Conservation (phyloP, 2,113 vertebrate species). For the Vanacampus margaritifer region DNA sequence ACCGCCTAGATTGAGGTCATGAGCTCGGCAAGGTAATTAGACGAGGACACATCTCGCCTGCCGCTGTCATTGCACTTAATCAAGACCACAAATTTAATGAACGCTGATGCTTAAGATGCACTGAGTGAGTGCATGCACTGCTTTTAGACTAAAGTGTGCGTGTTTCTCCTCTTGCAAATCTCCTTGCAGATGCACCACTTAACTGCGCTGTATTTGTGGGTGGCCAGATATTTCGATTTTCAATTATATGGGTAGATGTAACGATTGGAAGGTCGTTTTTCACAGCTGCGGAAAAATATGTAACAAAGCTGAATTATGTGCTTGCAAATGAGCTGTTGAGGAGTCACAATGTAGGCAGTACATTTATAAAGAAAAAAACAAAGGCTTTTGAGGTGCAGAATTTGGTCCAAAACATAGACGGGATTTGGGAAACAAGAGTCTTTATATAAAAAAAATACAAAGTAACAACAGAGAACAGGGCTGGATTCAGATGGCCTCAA, state of each 20-base stretch:
- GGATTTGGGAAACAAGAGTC: too few species aligned
- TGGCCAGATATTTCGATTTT: constrained; percentile 3
- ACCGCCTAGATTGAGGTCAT: constrained; percentile 32
- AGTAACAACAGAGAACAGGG: too few species aligned
- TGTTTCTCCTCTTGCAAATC: constrained; percentile 3
- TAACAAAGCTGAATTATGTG: constrained; percentile 2
- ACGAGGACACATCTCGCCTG: constrained; percentile 9
- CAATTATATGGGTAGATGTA: constrained; percentile 21
- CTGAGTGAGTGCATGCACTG: neutral
- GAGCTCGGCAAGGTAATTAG: constrained; percentile 36
- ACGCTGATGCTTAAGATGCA: constrained; percentile 8
- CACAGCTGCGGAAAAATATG: neutral
- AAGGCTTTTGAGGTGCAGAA: neutral
- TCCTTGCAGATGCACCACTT: neutral
- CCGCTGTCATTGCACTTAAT: constrained; percentile 17
- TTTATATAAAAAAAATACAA: too few species aligned
- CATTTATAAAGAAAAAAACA: neutral
- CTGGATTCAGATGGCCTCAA: too few species aligned
- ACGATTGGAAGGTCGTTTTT: constrained; percentile 6
- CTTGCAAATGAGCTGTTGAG: neutral
- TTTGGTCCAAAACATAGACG: too few species aligned
- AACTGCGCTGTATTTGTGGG: constrained; percentile 2
- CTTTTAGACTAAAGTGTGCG: neutral
- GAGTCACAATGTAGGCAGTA: constrained; percentile 5
- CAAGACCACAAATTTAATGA: constrained; percentile 11